Base-by-base conservation (phyloP, 53 echinoderm and acorn worm genomes). In the Astropecten irregularis region DNA sequence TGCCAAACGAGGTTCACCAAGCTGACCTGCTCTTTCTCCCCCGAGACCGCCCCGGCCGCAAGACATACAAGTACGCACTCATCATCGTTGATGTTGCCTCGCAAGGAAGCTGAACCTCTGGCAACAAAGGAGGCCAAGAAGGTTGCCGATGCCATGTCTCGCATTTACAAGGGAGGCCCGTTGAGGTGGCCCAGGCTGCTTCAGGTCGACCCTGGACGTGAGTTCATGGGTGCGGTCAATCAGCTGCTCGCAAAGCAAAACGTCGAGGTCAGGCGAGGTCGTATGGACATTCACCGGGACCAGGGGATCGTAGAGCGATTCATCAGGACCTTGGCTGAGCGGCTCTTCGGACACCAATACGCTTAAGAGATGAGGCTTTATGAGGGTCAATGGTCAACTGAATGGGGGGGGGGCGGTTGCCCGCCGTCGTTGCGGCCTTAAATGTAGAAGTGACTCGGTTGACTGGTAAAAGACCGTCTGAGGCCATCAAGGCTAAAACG, bases 351-450 rank as follows among this genome's bases (percentile, higher is more conserved):
- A n/a, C n/a, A n/a, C n/a, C n/a, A n/a, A n/a, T n/a, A n/a, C 54
- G 54, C 54, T 18, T 4, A 54, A 54, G 54, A 54, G 19, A 8
- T 54, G 54, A 7, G 9, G n/a, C 9, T 54, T 4, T 5, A 7
- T n/a, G 9, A 7, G 19, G 54, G 54, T 18, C 9, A 54, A 18
- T n/a, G 19, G 9, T 54, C 18, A 7, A 9, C 21, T n/a, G 74
- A 74, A 35, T 74, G 74, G 74, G 74, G 52, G 8, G 55, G n/a
- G n/a, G 32, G 6, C 49, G 66, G n/a, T 35, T 82, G 30, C 82
- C 66, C 6, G 66, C 64, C 21, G 66, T 65, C 5, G 67, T 82
- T 27, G 29, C 40, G 6, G 82, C 82, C 4, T 11, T 82, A 31
- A 82, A 82, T 65, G 30, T n/a, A 3, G 83, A 82, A 34, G 47